Conservation (phyloP, 2,888 invertebrate species). For the Lasioglossum leucozonium region DNA sequence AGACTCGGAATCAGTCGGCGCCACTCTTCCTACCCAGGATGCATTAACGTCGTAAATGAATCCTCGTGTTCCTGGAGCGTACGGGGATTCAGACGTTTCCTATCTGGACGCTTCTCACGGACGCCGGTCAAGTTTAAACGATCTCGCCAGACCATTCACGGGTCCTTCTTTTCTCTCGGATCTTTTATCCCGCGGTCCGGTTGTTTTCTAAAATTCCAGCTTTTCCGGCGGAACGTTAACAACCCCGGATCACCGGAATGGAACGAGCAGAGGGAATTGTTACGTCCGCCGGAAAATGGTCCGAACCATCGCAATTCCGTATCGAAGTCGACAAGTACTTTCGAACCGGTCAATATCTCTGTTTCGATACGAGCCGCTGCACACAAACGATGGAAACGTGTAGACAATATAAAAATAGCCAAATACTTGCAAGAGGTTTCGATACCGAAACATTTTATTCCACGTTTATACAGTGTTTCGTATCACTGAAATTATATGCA, state of each 20-base stretch:
- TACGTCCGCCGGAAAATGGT: conserved; percentile 31
- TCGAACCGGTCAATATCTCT: conserved; percentile 19
- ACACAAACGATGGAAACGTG: conserved; percentile 3
- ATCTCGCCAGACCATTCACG: neutral
- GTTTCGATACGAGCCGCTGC: conserved; percentile 19
- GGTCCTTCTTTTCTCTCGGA: neutral
- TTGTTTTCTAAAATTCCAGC: conserved; percentile 35
- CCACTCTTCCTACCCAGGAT: neutral
- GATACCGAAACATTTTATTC: neutral
- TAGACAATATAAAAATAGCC: neutral
- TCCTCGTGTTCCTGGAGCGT: neutral
- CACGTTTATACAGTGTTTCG: too few species aligned
- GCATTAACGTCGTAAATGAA: neutral
- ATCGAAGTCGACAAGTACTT: conserved; percentile 32
- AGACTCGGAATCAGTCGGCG: neutral
- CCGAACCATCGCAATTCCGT: conserved; percentile 36
- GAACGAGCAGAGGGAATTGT: conserved; percentile 41
- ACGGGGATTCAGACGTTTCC: neutral
- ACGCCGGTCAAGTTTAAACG: conserved; percentile 20
- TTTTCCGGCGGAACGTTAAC: conserved; percentile 20
- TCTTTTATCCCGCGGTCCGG: neutral
- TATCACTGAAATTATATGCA: too few species aligned
- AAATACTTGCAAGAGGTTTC: neutral
- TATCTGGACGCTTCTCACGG: neutral
- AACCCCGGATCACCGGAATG: conserved; percentile 8